Base-by-base conservation (phyloP, 2,888 invertebrate species). In the Erebia ligea region DNA sequence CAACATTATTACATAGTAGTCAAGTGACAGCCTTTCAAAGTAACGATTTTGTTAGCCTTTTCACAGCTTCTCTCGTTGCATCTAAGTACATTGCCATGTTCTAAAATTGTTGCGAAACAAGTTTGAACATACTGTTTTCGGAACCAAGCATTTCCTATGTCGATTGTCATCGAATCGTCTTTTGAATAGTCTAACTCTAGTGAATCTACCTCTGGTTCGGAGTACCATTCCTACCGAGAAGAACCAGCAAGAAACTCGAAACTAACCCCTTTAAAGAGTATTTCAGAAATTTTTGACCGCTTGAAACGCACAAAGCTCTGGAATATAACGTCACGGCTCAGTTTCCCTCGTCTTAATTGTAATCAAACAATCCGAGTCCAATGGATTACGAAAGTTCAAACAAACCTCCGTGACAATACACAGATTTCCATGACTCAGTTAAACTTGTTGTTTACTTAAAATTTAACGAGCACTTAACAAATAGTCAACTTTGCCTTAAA, bases 381-480 rank as follows among this genome's bases (percentile, higher is more conserved):
- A 58, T 58, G 48, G 58, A 67, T 50, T 19, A 19, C 45, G 58
- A 67, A 57, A 67, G 57, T 67, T 67, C 48, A 67, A 67, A 67
- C 67, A 50, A 58, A 67, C 21, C 34, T 58, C 48, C 67, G 67
- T 52, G 48, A 67, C 56, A 34, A 4, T n/a, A 67, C 15, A 67
- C 25, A 59, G 59, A 67, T 61, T 59, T 59, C 21, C 61, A 9
- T 52, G 40, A 67, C 50, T 59, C 50, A 61, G 61, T 59, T 52
- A 40, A 67, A 70, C 17, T 59, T 57, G 58, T 40, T 72, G 56
- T 72, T 72, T 72, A 66, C 68, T 68, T 67, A 59, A 54, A 66
- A 62, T 70, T 74, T 72, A 74, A 72, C 70, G 52, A 59, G 50
- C 59, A 61, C 59, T 70, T 63, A 65, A 74, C 72, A 72, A 74